phyloP scores from a whole-genome alignment of 2,888 invertebrate species.

The Nymphalis c-album region DNA sequence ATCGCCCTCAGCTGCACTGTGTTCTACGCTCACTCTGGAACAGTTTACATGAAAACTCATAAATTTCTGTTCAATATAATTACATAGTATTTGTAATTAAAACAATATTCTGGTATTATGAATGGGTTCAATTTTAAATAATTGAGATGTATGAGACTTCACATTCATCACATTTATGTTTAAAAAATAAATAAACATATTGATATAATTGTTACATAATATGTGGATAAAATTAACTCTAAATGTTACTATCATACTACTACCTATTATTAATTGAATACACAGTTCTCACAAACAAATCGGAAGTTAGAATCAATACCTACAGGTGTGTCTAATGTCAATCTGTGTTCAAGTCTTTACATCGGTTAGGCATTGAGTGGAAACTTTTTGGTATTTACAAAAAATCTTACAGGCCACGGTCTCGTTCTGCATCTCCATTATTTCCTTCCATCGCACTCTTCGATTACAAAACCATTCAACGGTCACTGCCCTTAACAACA shows the following conservation, averaged over 20 bases:
- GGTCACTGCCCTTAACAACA: constrained; percentile 20
- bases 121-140: too few species aligned
- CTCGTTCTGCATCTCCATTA: constrained; percentile 39
- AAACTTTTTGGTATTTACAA: neutral
- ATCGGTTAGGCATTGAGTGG: neutral
- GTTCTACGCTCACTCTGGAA: constrained; percentile 54
- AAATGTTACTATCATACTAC: too few species aligned
- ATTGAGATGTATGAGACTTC: too few species aligned
- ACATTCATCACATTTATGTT: too few species aligned
- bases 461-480: constrained; percentile 32
- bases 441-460: constrained; percentile 39
- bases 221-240: too few species aligned
- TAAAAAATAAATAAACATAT: too few species aligned
- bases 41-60: neutral
- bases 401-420: constrained; percentile 36
- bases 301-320: constrained; percentile 9
- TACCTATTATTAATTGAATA: neutral
- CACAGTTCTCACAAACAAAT: constrained; percentile 10
- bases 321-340: constrained; percentile 8
- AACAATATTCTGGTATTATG: neutral
- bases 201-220: too few species aligned
- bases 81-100: neutral
- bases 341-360: constrained; percentile 1
- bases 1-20: constrained; percentile 66
- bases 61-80: neutral